Evolutionary conservation across 2,113 vertebrate species (phyloP).

Genomic region (Upupa epops): DNA sequence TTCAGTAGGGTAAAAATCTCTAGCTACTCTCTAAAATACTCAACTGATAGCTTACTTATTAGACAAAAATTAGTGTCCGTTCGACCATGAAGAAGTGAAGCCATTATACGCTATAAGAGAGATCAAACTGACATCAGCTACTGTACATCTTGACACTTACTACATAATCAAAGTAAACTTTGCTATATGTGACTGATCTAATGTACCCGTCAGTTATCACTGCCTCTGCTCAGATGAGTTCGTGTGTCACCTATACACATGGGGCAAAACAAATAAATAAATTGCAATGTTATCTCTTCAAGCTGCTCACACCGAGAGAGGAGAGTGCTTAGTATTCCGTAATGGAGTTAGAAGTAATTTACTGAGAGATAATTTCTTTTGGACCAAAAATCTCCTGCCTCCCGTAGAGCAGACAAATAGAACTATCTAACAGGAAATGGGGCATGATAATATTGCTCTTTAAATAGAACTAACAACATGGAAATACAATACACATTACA

Average conservation of each 20-base stretch:
- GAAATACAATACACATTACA: conserved; percentile 72
- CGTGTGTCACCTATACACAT: conserved; percentile 38
- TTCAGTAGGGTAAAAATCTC: conserved; percentile 62
- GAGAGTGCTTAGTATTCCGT: conserved; percentile 70
- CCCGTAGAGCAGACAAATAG: conserved; percentile 74
- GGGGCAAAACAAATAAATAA: conserved; percentile 77
- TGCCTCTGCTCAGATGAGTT: conserved; percentile 54
- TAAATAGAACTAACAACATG: conserved; percentile 74
- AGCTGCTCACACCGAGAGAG: conserved; percentile 57
- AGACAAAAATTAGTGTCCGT: conserved; percentile 74
- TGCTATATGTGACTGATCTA: conserved; percentile 55
- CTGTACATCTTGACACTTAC: conserved; percentile 70
- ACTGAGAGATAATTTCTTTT: conserved; percentile 74
- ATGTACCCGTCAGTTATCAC: conserved; percentile 68
- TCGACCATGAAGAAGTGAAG: conserved; percentile 67
- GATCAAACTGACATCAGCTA: conserved; percentile 68
- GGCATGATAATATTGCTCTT: conserved; percentile 72
- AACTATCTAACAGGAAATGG: conserved; percentile 76
- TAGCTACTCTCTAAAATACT: conserved; percentile 60
- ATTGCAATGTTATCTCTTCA: conserved; percentile 72
- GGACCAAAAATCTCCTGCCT: conserved; percentile 73
- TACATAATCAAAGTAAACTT: conserved; percentile 75
- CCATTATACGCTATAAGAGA: conserved; percentile 68
- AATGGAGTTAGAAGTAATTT: conserved; percentile 77
- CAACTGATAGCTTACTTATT: conserved; percentile 71